Evolutionary conservation across 2,888 invertebrate species (phyloP).

Genomic region (Plagiodera versicolora): DNA sequence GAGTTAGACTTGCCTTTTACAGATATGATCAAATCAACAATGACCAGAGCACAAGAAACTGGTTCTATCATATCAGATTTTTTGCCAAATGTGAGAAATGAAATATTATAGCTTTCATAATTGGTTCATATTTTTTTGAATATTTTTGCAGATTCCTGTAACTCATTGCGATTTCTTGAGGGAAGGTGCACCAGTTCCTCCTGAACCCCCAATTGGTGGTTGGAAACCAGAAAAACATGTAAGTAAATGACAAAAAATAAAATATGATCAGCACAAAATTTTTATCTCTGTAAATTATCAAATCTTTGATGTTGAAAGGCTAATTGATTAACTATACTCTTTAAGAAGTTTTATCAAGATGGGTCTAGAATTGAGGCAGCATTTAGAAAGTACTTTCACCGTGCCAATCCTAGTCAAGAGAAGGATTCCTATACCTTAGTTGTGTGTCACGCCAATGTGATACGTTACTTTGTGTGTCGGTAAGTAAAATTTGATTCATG

Average conservation of each 20-base stretch:
- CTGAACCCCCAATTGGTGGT: conserved; percentile 82
- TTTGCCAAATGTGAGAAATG: conserved; percentile 56
- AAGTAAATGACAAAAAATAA: conserved; percentile 46
- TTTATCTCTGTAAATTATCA: no score
- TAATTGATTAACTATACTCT: conserved; percentile 6
- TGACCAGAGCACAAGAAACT: conserved; percentile 93
- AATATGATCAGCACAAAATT: no score
- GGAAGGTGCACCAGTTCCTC: conserved; percentile 94
- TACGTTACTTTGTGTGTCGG: conserved; percentile 92
- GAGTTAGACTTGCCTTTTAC: conserved; percentile 79
- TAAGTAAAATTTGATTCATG: conserved; percentile 48
- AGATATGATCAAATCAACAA: conserved; percentile 81
- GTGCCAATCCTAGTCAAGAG: conserved; percentile 79
- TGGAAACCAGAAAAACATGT: conserved; percentile 86
- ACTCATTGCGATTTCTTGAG: conserved; percentile 74
- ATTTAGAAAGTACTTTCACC: conserved; percentile 89
- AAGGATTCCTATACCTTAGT: conserved; percentile 85
- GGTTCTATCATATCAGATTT: conserved; percentile 77
- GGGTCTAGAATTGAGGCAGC: conserved; percentile 95
- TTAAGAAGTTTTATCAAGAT: conserved; percentile 89
- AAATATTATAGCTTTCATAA: background rate
- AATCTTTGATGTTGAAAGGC: background rate
- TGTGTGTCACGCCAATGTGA: conserved; percentile 98
- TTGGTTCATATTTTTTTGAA: conserved; percentile 1
- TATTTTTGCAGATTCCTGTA: conserved; percentile 58